These are phyloP conservation scores for Cetonia aurata DNA, from an alignment of 2,888 invertebrate species.

Conservation along the genomic window DNA sequence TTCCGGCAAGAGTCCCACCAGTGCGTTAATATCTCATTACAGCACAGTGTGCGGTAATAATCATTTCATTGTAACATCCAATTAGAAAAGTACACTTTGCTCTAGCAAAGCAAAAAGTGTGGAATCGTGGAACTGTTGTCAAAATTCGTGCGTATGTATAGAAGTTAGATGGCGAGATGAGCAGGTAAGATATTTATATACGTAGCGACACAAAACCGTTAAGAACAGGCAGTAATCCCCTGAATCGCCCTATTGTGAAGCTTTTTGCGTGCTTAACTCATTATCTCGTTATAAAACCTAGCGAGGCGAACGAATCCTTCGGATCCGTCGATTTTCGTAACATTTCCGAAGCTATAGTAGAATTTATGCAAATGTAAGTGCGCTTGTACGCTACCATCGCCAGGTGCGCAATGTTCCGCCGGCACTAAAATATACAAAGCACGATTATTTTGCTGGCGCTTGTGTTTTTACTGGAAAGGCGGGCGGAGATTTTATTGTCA, in stretches of 20 bases:
- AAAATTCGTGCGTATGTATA: too few species aligned
- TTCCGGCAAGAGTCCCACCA: too few species aligned
- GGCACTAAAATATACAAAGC: conserved; percentile 5
- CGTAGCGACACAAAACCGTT: not conserved
- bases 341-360: not conserved
- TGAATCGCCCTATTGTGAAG: not conserved
- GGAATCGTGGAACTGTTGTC: too few species aligned
- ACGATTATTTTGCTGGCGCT: conserved; percentile 3
- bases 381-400: not conserved
- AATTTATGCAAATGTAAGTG: conserved; percentile 23
- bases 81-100: too few species aligned
- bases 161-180: too few species aligned
- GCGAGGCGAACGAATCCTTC: not conserved
- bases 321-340: not conserved
- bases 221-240: not conserved
- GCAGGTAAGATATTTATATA: not conserved
- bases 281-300: not conserved
- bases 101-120: too few species aligned
- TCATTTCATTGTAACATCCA: too few species aligned
- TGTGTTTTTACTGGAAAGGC: not conserved
- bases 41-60: too few species aligned
- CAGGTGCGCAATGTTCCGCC: not conserved
- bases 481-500: conserved; percentile 10
- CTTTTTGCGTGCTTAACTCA: not conserved
- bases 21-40: too few species aligned